Evolutionary conservation across 1,140 invertebrate species (phyloP), one percentile per base, ranked within the genome.

Genomic region (Macrostomum lignano): DNA sequence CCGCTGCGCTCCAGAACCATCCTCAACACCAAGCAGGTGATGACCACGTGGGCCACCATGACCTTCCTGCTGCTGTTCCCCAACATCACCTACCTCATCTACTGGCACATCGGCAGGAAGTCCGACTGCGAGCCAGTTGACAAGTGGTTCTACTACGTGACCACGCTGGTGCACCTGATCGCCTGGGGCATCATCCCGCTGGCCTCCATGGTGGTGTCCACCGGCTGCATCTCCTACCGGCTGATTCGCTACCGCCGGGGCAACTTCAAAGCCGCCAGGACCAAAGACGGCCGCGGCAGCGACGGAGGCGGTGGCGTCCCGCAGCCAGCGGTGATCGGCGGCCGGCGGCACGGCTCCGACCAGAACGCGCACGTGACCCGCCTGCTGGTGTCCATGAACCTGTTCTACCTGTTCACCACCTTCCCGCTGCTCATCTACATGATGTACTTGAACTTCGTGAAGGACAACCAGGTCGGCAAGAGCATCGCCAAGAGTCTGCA

Each of bases 101-200:
- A 13, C 11, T 32, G 31, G 31, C 13, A 15, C 20, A 15, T 32
- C 6, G n/a, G n/a, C n/a, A n/a, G 11, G 4, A 13, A 32, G 5
- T 17, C 17, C n/a, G 31, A 32, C 23, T 32, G 31, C 19, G 31
- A 32, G 13, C 31, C 31, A 13, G 3, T 3, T 11, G 19, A 25
- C 3, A 20, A 17, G 3, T 32, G 17, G 23, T 13, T 11, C 17
- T 32, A 11, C 11, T 21, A 32, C 17, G 6, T 32, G 6, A 17
- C 31, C 3, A 5, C 31, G 11, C 13, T 20, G 3, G 11, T n/a
- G 20, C 17, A 32, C 17, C 23, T 32, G 7, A 20, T 32, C 3
- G 23, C 23, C 11, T 32, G 31, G 31, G 31, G 31, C 20, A 32
- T 32, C 11, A 32, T 32, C 13, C 26, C 26, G 19, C 19, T 28